Conservation (phyloP, 2,113 vertebrate species). For the Cyprinodon tularosa region DNA sequence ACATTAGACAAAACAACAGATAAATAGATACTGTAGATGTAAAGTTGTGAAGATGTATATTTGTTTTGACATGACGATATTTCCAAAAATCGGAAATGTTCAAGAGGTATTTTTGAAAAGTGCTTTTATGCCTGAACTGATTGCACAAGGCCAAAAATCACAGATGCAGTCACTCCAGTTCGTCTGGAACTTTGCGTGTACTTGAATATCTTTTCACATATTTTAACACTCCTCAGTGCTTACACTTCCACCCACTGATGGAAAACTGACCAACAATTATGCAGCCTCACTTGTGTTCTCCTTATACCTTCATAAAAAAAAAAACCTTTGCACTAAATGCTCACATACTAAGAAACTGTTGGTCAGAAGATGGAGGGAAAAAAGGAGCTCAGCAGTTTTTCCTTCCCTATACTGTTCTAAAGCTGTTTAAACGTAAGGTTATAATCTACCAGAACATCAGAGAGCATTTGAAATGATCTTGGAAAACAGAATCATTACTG, state of each 20-base stretch:
- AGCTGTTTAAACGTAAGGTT: constrained; percentile 11
- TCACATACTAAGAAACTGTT: background rate
- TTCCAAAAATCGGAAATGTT: background rate
- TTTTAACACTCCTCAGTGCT: constrained; percentile 34
- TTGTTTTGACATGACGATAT: too few species aligned
- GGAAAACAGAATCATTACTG: constrained; percentile 29
- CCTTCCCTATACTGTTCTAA: background rate
- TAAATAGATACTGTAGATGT: too few species aligned
- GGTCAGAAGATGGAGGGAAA: constrained; percentile 4
- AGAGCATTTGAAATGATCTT: constrained; percentile 33
- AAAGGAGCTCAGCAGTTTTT: constrained; percentile 21
- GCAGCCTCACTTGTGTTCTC: constrained; percentile 7
- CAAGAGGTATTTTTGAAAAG: background rate
- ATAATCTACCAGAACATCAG: constrained; percentile 22
- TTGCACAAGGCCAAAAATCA: background rate
- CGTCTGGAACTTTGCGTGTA: background rate
- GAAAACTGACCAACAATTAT: constrained; percentile 21
- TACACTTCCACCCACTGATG: constrained; percentile 36
- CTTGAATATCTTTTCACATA: constrained; percentile 30
- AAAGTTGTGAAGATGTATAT: too few species aligned
- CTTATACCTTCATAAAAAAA: constrained; percentile 4
- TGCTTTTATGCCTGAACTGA: background rate
- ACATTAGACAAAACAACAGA: too few species aligned
- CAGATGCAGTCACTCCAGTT: constrained; percentile 6
- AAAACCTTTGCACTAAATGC: background rate